Conservation (phyloP, 2,797 vertebrate species). For the Holocentrus rufus region DNA sequence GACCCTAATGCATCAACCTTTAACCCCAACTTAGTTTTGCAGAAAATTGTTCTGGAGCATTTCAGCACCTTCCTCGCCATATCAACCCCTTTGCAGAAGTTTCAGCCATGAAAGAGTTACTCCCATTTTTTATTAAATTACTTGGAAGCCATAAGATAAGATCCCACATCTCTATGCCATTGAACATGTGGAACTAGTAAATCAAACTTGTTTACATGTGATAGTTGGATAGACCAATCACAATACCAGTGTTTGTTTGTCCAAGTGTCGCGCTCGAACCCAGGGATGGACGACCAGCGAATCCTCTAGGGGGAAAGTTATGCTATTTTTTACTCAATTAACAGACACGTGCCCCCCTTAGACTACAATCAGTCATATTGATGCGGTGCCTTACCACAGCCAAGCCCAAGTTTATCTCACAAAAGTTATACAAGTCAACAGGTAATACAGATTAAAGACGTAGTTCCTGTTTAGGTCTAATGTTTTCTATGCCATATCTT, state of each 20-base stretch:
- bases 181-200: conserved; percentile 21
- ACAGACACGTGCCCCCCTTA: conserved; percentile 17
- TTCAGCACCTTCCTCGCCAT: background rate
- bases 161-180: conserved; percentile 46
- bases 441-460: background rate
- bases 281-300: conserved; percentile 59
- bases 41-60: background rate
- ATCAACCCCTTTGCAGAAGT: background rate
- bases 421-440: conserved; percentile 6
- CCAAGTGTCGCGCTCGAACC: conserved; percentile 61
- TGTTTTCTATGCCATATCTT: conserved; percentile 48
- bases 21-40: conserved; percentile 13
- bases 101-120: conserved; percentile 37
- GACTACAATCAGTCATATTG: conserved; percentile 33
- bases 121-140: conserved; percentile 33
- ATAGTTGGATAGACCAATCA: conserved; percentile 37
- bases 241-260: conserved; percentile 34
- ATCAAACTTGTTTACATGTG: conserved; percentile 64
- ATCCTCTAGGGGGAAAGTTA: background rate
- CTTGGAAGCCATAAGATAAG: conserved; percentile 68
- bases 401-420: conserved; percentile 47
- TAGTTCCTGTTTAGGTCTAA: conserved; percentile 17
- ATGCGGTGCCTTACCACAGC: conserved; percentile 75
- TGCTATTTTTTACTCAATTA: conserved; percentile 22
- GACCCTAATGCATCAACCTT: conserved; percentile 9